Evolutionary conservation across 2,113 vertebrate species (phyloP), one percentile per base, ranked within the genome.

Genomic region (Ibidorhyncha struthersii): DNA sequence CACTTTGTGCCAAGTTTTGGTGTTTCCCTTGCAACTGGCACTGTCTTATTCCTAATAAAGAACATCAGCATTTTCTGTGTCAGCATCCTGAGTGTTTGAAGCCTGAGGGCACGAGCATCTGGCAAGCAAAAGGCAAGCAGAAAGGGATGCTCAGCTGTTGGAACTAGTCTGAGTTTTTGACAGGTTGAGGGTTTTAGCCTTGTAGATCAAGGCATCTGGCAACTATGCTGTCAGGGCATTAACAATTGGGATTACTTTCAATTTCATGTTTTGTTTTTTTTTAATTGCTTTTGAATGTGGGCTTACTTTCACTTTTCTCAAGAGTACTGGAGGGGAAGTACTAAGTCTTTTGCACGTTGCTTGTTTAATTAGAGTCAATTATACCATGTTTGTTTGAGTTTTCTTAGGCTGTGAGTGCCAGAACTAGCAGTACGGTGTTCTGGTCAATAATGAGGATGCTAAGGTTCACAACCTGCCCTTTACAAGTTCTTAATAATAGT

Each of bases 171-270:
- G 89, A 18, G 40, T 18, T 91, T 92, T 93, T 87, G 73, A 69
- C 49, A 82, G 30, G 66, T n/a, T 74, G 93, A 94, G 34, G n/a
- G 49, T 89, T 96, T 71, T n/a, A 86, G 65, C 83, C 89, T 96
- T 93, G 82, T 93, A 74, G 92, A 93, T 88, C 82, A 89, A 96
- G 94, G 92, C 59, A 62, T 73, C 88, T 90, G 74, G 63, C 14
- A 93, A 41, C 58, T 0, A 0, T 94, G 66, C 93, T 94, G 92
- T 82, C 73, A 56, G 41, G 43, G 62, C 74, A 79, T 72, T 89
- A 89, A 82, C 49, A 55, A 22, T 27, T 61, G 26, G 65, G 74
- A 50, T 92, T 96, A 29, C 45, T 82, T 94, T 82, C 47, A 38
- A 2, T 67, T 89, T 72, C 12, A 12, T 63, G 69, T 14, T 43